These are phyloP conservation scores for Callionymus lyra DNA, from an alignment of 2,113 vertebrate genomes.

Conservation along the genomic window DNA sequence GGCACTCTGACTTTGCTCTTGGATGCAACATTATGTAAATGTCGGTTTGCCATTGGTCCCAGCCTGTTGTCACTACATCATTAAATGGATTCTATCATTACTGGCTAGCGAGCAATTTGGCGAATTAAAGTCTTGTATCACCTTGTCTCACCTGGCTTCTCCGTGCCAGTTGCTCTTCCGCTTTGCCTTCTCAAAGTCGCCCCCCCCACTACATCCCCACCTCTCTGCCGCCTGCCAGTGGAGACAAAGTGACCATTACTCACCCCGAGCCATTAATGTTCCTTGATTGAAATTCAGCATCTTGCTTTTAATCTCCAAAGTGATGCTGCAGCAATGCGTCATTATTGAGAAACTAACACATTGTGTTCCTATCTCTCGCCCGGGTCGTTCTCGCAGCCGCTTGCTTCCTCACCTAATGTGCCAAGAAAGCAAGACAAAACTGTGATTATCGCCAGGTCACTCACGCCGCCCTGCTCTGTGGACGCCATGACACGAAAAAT, in stretches of 20 bases:
- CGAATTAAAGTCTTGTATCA: slow-evolving; percentile 54
- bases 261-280: slow-evolving; percentile 60
- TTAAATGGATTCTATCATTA: slow-evolving; percentile 53
- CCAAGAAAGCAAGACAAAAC: slow-evolving; percentile 52
- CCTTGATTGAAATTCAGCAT: slow-evolving; percentile 73
- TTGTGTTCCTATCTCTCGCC: slow-evolving; percentile 52
- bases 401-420: slow-evolving; percentile 41
- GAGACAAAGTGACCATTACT: slow-evolving; percentile 66
- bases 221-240: slow-evolving; percentile 33
- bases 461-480: slow-evolving; percentile 47
- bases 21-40: slow-evolving; percentile 27
- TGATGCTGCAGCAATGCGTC: slow-evolving; percentile 65
- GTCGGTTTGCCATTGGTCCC: slow-evolving; percentile 27
- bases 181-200: slow-evolving; percentile 5
- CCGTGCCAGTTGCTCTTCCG: slow-evolving; percentile 21
- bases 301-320: slow-evolving; percentile 76
- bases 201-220: slow-evolving; percentile 6
- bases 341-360: slow-evolving; percentile 65
- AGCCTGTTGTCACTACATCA: slow-evolving; percentile 29
- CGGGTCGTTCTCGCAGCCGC: slow-evolving; percentile 21
- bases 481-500: slow-evolving; percentile 48
- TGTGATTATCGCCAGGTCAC: slow-evolving; percentile 57
- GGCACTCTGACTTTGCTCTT: slow-evolving; percentile 35
- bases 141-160: slow-evolving; percentile 52
- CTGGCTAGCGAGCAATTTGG: slow-evolving; percentile 48